phyloP scores from a whole-genome alignment of 2,113 vertebrate genomes.

The Pipra filicauda region DNA sequence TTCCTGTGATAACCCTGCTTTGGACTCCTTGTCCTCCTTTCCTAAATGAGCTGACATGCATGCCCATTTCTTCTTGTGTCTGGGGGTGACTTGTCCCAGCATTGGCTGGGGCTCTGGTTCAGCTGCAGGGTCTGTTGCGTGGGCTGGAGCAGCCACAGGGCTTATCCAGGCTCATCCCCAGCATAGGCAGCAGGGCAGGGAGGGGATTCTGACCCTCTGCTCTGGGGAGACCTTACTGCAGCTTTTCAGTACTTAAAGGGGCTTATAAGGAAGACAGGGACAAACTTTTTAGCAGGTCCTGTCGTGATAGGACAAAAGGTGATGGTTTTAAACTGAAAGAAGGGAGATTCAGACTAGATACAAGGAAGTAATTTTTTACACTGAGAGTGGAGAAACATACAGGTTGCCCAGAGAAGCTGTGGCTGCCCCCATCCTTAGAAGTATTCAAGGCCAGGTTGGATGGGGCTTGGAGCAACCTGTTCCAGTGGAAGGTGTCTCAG shows the following conservation, averaged over 20 bases:
- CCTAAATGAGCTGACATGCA: not conserved
- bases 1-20: not conserved
- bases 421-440: not conserved
- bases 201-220: not conserved
- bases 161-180: not conserved
- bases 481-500: not conserved
- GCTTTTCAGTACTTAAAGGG: not conserved
- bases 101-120: not conserved
- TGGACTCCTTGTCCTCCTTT: not conserved
- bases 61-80: not conserved
- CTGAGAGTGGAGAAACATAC: not conserved
- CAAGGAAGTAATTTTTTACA: not conserved
- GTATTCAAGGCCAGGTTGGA: not conserved
- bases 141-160: not conserved
- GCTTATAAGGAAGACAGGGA: not conserved
- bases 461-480: not conserved
- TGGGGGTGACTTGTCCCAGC: not conserved
- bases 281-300: not conserved
- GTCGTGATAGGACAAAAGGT: not conserved
- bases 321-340: not conserved
- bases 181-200: not conserved
- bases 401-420: not conserved
- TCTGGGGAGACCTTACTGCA: not conserved
- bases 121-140: not conserved
- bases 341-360: not conserved